These are phyloP conservation scores for Synanthedon formicaeformis DNA, from an alignment of 2,888 invertebrate genomes.

Conservation along the genomic window DNA sequence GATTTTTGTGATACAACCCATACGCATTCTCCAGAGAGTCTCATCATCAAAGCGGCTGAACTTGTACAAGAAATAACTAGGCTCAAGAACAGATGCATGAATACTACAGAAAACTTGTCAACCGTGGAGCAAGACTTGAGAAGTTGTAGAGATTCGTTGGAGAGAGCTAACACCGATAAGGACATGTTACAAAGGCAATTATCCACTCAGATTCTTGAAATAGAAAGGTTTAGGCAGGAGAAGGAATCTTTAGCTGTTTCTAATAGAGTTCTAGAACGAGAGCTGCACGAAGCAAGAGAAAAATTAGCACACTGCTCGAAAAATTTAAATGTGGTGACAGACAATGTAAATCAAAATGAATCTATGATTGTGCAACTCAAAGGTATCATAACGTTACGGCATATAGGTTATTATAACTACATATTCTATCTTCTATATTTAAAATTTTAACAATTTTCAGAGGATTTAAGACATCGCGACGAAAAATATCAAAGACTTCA, in stretches of 20 bases:
- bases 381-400: constrained; percentile 45
- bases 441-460: constrained; percentile 44
- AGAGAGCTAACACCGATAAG: constrained; percentile 75
- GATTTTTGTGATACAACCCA: constrained; percentile 77
- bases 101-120: constrained; percentile 71
- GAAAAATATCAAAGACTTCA: constrained; percentile 77
- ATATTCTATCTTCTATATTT: not conserved
- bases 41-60: constrained; percentile 83
- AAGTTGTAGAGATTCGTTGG: constrained; percentile 75
- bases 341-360: constrained; percentile 78
- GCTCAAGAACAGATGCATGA: constrained; percentile 72
- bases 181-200: constrained; percentile 81
- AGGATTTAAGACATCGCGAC: constrained; percentile 76
- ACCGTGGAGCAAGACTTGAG: constrained; percentile 75
- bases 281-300: constrained; percentile 77
- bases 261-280: constrained; percentile 79
- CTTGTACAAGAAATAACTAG: constrained; percentile 79
- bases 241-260: constrained; percentile 81
- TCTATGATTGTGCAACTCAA: constrained; percentile 75
- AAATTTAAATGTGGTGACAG: constrained; percentile 75
- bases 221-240: constrained; percentile 80
- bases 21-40: constrained; percentile 75
- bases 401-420: constrained; percentile 1
- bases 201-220: constrained; percentile 77
- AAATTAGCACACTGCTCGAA: constrained; percentile 74